Conservation (phyloP, 2,113 vertebrate genomes). For the Ahaetulla prasina region DNA sequence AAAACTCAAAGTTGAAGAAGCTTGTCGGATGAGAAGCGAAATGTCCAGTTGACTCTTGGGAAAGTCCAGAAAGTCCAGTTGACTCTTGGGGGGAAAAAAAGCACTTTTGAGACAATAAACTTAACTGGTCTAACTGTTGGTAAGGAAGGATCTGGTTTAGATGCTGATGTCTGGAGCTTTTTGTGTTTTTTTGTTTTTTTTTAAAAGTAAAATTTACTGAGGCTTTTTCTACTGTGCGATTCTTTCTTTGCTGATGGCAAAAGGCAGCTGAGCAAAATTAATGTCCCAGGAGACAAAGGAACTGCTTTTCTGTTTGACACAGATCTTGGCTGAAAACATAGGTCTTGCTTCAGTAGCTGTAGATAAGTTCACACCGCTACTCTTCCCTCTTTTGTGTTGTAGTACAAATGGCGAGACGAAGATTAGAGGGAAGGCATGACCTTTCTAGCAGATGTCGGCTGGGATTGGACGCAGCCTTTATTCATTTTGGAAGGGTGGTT, state of each 20-base stretch:
- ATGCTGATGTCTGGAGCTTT: neutral
- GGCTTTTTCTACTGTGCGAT: neutral
- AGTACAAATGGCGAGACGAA: neutral
- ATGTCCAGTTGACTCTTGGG: too few species aligned
- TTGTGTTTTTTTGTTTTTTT: too few species aligned
- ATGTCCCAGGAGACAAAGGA: neutral
- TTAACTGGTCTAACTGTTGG: accelerated
- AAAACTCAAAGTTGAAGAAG: too few species aligned
- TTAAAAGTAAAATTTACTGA: accelerated
- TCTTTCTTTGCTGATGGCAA: accelerated
- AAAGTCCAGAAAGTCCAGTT: too few species aligned
- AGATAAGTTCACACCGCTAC: neutral
- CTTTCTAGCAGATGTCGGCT: neutral
- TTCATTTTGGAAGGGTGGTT: neutral
- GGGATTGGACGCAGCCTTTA: neutral
- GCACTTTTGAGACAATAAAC: neutral
- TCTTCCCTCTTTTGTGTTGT: conserved; percentile 4
- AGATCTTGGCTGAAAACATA: neutral
- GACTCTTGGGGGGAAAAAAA: too few species aligned
- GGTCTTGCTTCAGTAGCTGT: neutral
- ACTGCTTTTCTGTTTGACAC: neutral
- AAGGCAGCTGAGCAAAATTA: neutral
- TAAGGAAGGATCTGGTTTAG: neutral
- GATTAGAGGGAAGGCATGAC: neutral
- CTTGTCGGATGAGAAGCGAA: too few species aligned